phyloP scores from a whole-genome alignment of 1,140 invertebrate genomes.

The Magallana angulata region DNA sequence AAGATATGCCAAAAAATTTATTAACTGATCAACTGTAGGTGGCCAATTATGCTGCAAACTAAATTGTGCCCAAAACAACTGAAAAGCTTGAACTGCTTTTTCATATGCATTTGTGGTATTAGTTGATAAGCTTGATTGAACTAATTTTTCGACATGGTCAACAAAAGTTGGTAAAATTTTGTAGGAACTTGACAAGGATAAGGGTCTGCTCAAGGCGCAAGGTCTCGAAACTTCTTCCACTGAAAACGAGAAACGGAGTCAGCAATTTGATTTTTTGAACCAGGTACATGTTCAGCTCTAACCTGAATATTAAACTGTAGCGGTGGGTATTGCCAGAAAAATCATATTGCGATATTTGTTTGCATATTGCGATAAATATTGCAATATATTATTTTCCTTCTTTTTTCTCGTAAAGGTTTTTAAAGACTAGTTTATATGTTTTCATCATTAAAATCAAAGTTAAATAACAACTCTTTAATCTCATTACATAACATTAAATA shows the following conservation, averaged over 20 bases:
- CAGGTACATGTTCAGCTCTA: constrained; percentile 12
- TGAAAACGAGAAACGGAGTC: constrained; percentile 15
- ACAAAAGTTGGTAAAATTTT: constrained; percentile 8
- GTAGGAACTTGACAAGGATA: background rate
- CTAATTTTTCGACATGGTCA: background rate
- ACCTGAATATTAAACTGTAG: constrained; percentile 4
- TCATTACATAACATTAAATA: too few species aligned
- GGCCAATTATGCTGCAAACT: background rate
- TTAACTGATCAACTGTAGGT: constrained; percentile 2
- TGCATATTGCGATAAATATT: too few species aligned
- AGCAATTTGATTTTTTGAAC: background rate
- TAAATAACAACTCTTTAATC: too few species aligned
- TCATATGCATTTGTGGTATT: background rate
- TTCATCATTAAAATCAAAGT: too few species aligned
- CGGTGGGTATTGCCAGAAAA: too few species aligned
- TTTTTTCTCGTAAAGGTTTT: too few species aligned
- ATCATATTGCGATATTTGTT: too few species aligned
- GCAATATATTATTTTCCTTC: too few species aligned
- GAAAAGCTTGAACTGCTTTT: background rate
- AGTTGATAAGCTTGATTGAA: background rate
- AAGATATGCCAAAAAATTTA: too few species aligned
- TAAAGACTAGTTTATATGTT: too few species aligned
- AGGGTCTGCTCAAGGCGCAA: background rate
- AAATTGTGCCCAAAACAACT: too few species aligned
- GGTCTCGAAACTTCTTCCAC: constrained; percentile 9